phyloP scores from a whole-genome alignment of 2,888 invertebrate species.

The Incurvaria masculella region DNA sequence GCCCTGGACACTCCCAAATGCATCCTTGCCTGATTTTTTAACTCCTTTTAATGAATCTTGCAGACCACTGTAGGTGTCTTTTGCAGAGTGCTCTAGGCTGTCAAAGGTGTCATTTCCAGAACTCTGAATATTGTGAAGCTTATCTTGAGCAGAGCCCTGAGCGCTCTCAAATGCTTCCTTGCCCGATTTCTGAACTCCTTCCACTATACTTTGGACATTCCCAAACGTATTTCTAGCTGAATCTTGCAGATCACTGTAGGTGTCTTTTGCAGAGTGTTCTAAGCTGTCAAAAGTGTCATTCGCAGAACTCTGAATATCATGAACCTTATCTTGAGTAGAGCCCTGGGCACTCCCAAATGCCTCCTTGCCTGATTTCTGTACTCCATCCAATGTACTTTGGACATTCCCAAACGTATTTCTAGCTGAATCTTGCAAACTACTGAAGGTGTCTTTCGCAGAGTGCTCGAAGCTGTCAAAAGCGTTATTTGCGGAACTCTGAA shows the following conservation, averaged over 20 bases:
- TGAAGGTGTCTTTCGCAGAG: constrained; percentile 33
- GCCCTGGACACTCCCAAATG: no score
- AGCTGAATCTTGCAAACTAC: constrained; percentile 7
- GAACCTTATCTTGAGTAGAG: no score
- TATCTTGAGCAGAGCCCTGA: constrained; percentile 26
- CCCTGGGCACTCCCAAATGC: neutral
- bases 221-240: constrained; percentile 14
- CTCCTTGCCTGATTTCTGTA: neutral
- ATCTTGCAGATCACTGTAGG: constrained; percentile 22
- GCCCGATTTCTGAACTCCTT: no score
- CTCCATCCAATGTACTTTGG: no score
- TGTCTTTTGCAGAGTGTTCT: no score
- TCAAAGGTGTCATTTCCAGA: constrained; percentile 21
- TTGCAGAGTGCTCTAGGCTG: constrained; percentile 16
- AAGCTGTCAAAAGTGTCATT: no score
- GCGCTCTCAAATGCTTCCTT: constrained; percentile 24
- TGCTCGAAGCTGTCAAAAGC: constrained; percentile 48
- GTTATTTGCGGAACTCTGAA: constrained; percentile 49
- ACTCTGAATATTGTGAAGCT: neutral
- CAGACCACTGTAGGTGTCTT: constrained; percentile 26
- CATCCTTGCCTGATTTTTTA: no score
- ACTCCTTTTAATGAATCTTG: neutral
- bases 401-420: neutral
- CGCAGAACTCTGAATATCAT: no score
- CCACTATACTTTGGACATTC: constrained; percentile 27